phyloP scores from a whole-genome alignment of 2,797 vertebrate species.

The Megalops cyprinoides region DNA sequence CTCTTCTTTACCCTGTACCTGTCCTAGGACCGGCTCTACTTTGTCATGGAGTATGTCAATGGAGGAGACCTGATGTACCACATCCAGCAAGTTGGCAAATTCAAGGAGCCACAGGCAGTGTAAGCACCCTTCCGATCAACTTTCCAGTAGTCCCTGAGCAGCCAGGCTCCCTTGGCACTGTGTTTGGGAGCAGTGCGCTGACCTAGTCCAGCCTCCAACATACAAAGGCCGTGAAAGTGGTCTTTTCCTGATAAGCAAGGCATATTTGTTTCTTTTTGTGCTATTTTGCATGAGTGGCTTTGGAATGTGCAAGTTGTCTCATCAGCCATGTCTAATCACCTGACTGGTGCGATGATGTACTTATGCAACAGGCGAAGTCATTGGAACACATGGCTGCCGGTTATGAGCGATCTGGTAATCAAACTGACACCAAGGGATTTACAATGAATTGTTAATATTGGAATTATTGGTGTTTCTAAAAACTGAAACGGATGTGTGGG shows the following conservation, averaged over 20 bases:
- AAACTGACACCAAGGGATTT: too few relatives aligned
- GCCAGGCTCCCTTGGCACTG: neutral
- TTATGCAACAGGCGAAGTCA: too few relatives aligned
- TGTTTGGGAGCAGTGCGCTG: neutral
- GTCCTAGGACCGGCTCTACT: slow-evolving; percentile 92
- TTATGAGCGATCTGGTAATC: too few relatives aligned
- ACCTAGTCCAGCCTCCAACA: neutral
- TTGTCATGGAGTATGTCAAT: slow-evolving; percentile 98
- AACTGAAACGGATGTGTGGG: too few relatives aligned
- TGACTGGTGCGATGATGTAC: too few relatives aligned
- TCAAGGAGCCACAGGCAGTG: slow-evolving; percentile 80
- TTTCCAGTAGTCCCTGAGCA: slow-evolving; percentile 75
- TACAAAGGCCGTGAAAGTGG: neutral
- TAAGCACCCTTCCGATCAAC: slow-evolving; percentile 46
- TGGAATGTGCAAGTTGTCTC: neutral
- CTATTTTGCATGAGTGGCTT: neutral
- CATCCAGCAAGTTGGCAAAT: slow-evolving; percentile 82
- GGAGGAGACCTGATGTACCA: slow-evolving; percentile 97
- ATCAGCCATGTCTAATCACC: too few relatives aligned
- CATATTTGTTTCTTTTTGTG: neutral
- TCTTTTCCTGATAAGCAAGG: too few relatives aligned
- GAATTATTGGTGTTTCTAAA: too few relatives aligned
- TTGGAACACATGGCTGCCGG: too few relatives aligned
- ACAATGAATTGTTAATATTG: too few relatives aligned
- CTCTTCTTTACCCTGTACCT: slow-evolving; percentile 24